Percentiles rank a stretch among this genome's conserved stretches.
phyloP scores from a whole-genome alignment of 2,888 invertebrate genomes.

The Drosophila neutralis region DNA sequence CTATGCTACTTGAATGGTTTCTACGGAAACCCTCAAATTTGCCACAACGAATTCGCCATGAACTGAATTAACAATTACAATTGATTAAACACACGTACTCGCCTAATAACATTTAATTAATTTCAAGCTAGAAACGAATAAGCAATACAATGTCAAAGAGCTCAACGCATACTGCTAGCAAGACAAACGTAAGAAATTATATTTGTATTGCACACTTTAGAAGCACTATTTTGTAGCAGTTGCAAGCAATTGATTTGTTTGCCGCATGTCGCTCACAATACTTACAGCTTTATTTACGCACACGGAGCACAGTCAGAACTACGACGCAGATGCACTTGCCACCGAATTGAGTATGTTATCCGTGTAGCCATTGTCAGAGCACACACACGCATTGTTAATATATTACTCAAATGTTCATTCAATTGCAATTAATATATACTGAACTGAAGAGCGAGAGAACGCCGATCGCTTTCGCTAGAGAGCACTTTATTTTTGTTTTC shows the following conservation, averaged over 20 bases:
- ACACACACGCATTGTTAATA: slow-evolving; percentile 20
- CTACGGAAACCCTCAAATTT: slow-evolving; percentile 51
- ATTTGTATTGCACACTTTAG: slow-evolving; percentile 19
- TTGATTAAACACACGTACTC: slow-evolving; percentile 64
- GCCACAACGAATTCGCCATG: slow-evolving; percentile 63
- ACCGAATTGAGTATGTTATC: slow-evolving; percentile 7
- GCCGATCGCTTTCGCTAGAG: slow-evolving; percentile 29
- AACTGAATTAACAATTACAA: slow-evolving; percentile 52
- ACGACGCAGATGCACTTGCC: slow-evolving; percentile 20
- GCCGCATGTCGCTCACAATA: slow-evolving; percentile 11
- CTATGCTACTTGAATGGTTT: slow-evolving; percentile 55
- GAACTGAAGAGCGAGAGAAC: slow-evolving; percentile 9
- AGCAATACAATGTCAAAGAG: slow-evolving; percentile 61
- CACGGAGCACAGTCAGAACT: slow-evolving; percentile 7
- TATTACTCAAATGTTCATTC: slow-evolving; percentile 17
- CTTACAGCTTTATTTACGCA: slow-evolving; percentile 18
- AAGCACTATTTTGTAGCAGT: slow-evolving; percentile 5
- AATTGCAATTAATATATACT: slow-evolving; percentile 35
- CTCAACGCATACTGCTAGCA: slow-evolving; percentile 45
- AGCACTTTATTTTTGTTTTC: slow-evolving; percentile 17
- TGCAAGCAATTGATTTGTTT: slow-evolving; percentile 30
- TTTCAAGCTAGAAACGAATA: neutral
- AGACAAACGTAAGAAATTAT: slow-evolving; percentile 54
- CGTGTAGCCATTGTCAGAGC: slow-evolving; percentile 10
- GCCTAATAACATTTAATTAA: slow-evolving; percentile 12